Conservation (phyloP, 1,140 invertebrate genomes). For the Drusus annulatus region DNA sequence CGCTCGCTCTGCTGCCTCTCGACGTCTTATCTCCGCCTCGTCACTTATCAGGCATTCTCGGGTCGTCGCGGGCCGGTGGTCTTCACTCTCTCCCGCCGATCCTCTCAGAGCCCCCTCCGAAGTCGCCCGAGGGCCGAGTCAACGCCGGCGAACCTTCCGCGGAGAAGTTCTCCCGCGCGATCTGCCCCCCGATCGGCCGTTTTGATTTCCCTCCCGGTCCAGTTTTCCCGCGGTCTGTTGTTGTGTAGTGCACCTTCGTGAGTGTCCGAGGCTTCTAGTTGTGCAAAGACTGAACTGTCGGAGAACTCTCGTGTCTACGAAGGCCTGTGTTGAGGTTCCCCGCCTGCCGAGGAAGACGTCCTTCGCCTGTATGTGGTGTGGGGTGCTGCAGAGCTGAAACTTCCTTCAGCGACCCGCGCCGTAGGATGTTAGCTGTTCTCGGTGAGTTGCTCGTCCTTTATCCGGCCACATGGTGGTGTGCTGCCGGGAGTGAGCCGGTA, state of each 20-base stretch:
- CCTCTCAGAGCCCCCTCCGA: background rate
- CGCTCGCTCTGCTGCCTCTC: background rate
- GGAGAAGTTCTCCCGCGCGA: background rate
- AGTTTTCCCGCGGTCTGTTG: constrained; percentile 6
- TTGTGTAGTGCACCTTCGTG: constrained; percentile 5
- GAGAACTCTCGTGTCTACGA: background rate
- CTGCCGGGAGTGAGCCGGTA: too few relatives aligned
- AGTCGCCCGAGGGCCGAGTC: background rate
- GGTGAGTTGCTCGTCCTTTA: constrained; percentile 19
- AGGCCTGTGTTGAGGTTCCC: background rate
- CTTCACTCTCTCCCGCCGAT: background rate
- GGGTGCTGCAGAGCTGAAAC: constrained; percentile 15
- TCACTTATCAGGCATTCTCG: background rate
- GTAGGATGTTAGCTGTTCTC: constrained; percentile 44
- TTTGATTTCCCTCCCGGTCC: background rate
- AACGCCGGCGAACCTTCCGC: too few relatives aligned
- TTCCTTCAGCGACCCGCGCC: constrained; percentile 23
- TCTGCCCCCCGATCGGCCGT: background rate
- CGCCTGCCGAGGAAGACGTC: background rate
- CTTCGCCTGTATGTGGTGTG: constrained; percentile 6
- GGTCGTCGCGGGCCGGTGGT: constrained; percentile 6
- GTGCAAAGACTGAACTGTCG: background rate
- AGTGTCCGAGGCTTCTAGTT: background rate
- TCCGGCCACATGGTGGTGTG: background rate
- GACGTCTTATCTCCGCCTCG: constrained; percentile 1